A percentile compares a stretch with the other conserved stretches of the same genome.
These are phyloP conservation scores for Zaprionus tsacasi DNA, from an alignment of 1,140 invertebrate species.

Conservation along the genomic window DNA sequence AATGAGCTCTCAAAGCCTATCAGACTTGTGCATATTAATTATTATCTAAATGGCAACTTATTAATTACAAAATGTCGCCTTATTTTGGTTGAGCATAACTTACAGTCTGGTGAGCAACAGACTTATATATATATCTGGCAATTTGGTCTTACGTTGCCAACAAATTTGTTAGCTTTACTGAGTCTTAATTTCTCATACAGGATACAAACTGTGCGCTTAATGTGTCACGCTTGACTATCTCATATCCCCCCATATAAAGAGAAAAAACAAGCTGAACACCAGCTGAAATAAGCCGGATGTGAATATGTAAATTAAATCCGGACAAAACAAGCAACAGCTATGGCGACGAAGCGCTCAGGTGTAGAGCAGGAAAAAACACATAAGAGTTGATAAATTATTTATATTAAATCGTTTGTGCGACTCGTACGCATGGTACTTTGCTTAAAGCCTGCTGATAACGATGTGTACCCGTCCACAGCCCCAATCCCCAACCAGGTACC, in stretches of 20 bases:
- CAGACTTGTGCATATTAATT: not conserved
- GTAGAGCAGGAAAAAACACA: conserved; percentile 20
- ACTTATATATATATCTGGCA: not conserved
- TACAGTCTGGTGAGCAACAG: not conserved
- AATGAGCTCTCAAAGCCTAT: not conserved
- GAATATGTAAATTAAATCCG: conserved; percentile 77
- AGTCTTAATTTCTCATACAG: conserved; percentile 15
- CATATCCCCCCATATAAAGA: conserved; percentile 28
- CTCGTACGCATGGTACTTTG: not conserved
- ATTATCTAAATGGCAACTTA: not conserved
- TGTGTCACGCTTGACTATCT: conserved; percentile 50
- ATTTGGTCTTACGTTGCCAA: not conserved
- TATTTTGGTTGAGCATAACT: not conserved
- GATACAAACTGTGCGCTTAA: conserved; percentile 48
- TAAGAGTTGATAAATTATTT: conserved; percentile 77
- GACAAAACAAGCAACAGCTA: conserved; percentile 31
- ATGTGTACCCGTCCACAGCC: conserved; percentile 1
- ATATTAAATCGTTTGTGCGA: conserved; percentile 53
- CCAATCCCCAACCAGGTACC: too few species aligned
- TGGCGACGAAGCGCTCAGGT: conserved; percentile 43
- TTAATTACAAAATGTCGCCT: not conserved
- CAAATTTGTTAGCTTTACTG: conserved; percentile 32
- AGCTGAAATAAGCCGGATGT: conserved; percentile 38
- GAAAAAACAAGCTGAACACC: not conserved
- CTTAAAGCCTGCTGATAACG: conserved; percentile 29